Percentiles rank a stretch among this genome's conserved stretches.
phyloP scores from a whole-genome alignment of 1,140 invertebrate genomes.

The Cherax destructor region DNA sequence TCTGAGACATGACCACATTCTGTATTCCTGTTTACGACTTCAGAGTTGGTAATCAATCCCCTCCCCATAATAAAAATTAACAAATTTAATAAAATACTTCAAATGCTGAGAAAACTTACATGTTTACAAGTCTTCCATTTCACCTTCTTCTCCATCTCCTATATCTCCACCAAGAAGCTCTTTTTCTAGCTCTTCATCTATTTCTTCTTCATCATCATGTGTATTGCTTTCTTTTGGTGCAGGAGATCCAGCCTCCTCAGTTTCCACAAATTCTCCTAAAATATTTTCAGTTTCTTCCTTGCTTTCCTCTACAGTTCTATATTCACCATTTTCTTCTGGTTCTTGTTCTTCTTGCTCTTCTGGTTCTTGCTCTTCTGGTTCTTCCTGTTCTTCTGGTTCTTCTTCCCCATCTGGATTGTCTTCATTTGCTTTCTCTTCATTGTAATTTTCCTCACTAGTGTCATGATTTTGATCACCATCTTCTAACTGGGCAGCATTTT shows the following conservation, averaged over 20 bases:
- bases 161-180: conserved; percentile 61
- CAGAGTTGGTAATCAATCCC: conserved; percentile 5
- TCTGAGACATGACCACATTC: background rate
- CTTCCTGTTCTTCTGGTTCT: background rate
- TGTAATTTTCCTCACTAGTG: conserved; percentile 1
- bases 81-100: background rate
- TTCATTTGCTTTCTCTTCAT: conserved; percentile 10
- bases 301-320: conserved; percentile 15
- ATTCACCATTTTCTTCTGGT: background rate
- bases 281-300: background rate
- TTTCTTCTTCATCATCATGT: conserved; percentile 61
- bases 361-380: conserved; percentile 5
- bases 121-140: conserved; percentile 50
- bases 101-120: background rate
- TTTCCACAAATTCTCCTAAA: conserved; percentile 8
- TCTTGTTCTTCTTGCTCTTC: conserved; percentile 35
- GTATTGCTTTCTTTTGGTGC: background rate
- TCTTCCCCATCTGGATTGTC: background rate
- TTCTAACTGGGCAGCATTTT: conserved; percentile 47
- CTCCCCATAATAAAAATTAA: conserved; percentile 2
- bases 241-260: background rate
- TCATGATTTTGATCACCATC: conserved; percentile 24
- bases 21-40: conserved; percentile 8
- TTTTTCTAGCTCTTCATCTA: conserved; percentile 70
- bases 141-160: conserved; percentile 35